phyloP scores from a whole-genome alignment of 2,888 invertebrate species.

The Melipona beecheii region DNA sequence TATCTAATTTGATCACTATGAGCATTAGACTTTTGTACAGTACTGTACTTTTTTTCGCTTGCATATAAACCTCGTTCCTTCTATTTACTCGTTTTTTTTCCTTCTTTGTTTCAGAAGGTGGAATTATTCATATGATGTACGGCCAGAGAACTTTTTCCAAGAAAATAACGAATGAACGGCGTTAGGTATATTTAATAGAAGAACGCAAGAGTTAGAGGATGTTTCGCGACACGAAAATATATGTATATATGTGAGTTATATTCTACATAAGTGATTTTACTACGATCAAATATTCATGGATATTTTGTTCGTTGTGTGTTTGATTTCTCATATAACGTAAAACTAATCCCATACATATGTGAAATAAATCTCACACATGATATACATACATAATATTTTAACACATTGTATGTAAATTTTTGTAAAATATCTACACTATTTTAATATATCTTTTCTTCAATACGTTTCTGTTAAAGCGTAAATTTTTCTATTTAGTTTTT shows the following conservation, averaged over 20 bases:
- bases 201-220: not conserved
- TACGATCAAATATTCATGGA: not conserved
- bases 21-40: not conserved
- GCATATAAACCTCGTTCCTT: fast-evolving
- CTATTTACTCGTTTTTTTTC: too few relatives aligned
- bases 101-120: not conserved
- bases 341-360: too few relatives aligned
- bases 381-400: too few relatives aligned
- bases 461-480: too few relatives aligned
- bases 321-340: too few relatives aligned
- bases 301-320: too few relatives aligned
- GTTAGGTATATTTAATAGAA: not conserved
- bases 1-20: too few relatives aligned
- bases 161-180: not conserved
- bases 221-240: not conserved
- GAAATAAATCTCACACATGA: too few relatives aligned
- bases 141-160: not conserved
- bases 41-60: not conserved
- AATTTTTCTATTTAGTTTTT: too few relatives aligned
- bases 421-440: too few relatives aligned
- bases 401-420: too few relatives aligned
- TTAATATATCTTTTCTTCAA: too few relatives aligned
- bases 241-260: not conserved
- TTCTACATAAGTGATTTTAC: not conserved
- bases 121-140: not conserved